Evolutionary conservation across 2,113 vertebrate genomes (phyloP).

Genomic region (Myotis davidii): DNA sequence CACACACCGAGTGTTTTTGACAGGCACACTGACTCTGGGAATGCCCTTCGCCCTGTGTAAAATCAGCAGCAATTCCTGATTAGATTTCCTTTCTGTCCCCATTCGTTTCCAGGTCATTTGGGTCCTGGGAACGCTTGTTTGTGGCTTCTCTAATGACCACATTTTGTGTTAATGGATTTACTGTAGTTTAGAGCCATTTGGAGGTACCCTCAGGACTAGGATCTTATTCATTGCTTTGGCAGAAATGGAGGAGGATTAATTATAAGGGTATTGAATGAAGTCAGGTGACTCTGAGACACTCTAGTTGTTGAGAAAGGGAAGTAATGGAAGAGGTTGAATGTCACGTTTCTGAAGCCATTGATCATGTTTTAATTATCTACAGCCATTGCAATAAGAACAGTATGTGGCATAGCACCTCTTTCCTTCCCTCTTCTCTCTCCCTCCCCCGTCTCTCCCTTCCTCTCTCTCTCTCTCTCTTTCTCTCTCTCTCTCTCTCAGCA

Average conservation of each 20-base stretch:
- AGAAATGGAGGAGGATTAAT: background rate
- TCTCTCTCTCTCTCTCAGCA: background rate
- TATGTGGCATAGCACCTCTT: background rate
- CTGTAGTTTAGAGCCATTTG: background rate
- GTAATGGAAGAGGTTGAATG: background rate
- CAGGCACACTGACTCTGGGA: conserved; percentile 8
- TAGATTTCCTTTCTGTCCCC: background rate
- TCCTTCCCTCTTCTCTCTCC: accelerated
- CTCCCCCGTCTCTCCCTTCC: accelerated
- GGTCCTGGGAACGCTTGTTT: conserved; percentile 37
- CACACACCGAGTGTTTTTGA: background rate
- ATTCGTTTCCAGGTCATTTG: conserved; percentile 32
- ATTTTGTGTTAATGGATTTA: conserved; percentile 56
- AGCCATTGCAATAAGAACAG: background rate
- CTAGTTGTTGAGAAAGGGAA: background rate
- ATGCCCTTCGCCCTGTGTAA: conserved; percentile 34
- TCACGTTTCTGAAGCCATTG: background rate
- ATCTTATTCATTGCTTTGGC: conserved; percentile 25
- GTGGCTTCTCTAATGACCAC: conserved; percentile 10
- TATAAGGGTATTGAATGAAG: conserved; percentile 22
- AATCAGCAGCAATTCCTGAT: conserved; percentile 30
- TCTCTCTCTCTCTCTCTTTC: background rate
- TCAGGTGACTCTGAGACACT: conserved; percentile 17
- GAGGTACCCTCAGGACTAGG: background rate
- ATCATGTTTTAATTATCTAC: background rate